Conservation (phyloP, 2,113 vertebrate genomes). For the Phoenicopterus ruber region DNA sequence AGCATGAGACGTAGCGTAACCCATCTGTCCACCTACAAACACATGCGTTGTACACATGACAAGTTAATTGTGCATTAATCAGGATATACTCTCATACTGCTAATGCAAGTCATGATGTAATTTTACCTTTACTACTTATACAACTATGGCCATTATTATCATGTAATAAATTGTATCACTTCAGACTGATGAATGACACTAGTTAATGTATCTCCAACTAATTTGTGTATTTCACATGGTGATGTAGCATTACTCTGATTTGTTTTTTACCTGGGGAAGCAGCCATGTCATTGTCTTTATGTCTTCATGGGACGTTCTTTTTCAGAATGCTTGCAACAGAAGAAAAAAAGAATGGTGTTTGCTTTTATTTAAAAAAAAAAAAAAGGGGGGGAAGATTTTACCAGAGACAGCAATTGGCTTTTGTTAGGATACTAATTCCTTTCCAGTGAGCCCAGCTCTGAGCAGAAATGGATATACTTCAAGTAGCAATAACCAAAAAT, state of each 20-base stretch:
- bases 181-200: conserved; percentile 39
- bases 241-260: neutral
- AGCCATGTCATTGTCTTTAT: neutral
- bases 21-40: conserved; percentile 52
- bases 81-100: conserved; percentile 57
- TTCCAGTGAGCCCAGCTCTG: neutral
- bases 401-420: neutral
- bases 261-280: neutral
- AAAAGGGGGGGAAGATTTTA: neutral
- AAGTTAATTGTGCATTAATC: conserved; percentile 69
- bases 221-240: conserved; percentile 24
- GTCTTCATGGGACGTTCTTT: neutral
- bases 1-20: neutral
- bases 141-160: conserved; percentile 26
- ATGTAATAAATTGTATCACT: conserved; percentile 52
- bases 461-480: neutral
- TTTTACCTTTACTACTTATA: conserved; percentile 58
- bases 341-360: neutral
- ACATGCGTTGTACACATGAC: conserved; percentile 15
- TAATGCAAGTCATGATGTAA: conserved; percentile 63
- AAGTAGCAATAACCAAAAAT: neutral
- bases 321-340: neutral
- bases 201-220: conserved; percentile 19
- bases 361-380: neutral
- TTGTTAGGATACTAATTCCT: neutral